A percentile compares a stretch with the other conserved stretches of the same genome.
Conservation (phyloP, 2,113 vertebrate species). For the Falcunculus frontatus region DNA sequence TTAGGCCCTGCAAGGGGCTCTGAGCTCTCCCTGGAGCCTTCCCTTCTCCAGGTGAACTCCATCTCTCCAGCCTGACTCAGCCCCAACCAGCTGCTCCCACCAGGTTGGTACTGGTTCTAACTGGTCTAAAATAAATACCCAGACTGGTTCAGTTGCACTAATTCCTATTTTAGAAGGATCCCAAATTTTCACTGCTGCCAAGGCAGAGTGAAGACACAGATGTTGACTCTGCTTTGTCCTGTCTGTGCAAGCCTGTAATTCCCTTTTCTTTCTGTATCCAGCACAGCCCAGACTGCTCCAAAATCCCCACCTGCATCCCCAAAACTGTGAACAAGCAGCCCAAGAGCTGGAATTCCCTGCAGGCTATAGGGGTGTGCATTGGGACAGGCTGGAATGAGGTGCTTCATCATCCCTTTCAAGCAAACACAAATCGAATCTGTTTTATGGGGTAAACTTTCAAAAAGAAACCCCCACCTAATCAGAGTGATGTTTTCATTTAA, state of each 20-base stretch:
- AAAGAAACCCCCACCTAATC: neutral
- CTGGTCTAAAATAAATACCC: neutral
- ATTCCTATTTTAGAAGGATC: neutral
- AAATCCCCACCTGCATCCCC: neutral
- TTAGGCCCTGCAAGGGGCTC: rapidly evolving
- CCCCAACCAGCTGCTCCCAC: neutral
- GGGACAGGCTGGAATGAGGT: neutral
- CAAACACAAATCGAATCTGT: neutral
- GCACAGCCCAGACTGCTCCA: neutral
- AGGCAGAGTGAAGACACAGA: neutral
- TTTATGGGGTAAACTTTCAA: neutral
- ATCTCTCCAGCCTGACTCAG: neutral
- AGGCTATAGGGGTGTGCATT: neutral
- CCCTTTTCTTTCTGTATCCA: neutral
- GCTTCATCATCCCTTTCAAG: neutral
- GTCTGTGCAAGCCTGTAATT: neutral
- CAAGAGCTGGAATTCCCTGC: neutral
- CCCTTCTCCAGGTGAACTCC: neutral
- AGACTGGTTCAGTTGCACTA: neutral
- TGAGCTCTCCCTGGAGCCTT: neutral
- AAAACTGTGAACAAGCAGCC: rapidly evolving
- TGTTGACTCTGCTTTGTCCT: neutral
- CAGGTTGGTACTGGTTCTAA: neutral
- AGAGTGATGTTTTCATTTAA: neutral
- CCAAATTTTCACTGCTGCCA: neutral